Conservation (phyloP, 2,888 invertebrate genomes). For the Phaedon cochleariae region DNA sequence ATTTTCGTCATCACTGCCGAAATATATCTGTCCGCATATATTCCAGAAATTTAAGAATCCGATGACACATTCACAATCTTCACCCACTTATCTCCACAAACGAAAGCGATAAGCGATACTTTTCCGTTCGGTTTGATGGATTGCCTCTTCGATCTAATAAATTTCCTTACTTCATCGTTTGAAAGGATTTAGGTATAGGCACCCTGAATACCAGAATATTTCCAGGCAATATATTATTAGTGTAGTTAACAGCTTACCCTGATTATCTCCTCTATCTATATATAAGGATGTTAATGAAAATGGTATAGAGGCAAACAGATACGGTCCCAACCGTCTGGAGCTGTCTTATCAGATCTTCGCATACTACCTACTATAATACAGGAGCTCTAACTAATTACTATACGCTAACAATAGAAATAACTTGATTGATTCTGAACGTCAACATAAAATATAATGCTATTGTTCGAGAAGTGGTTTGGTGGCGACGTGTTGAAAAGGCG, state of each 20-base stretch:
- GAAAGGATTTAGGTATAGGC: not conserved
- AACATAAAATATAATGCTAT: slow-evolving; percentile 55
- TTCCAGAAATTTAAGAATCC: not conserved
- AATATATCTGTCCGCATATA: not conserved
- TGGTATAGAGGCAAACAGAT: not conserved
- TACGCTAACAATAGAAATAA: slow-evolving; percentile 40
- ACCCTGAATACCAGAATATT: no score
- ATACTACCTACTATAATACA: no score
- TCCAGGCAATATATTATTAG: not conserved
- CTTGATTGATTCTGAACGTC: slow-evolving; percentile 53
- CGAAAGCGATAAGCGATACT: slow-evolving; percentile 25
- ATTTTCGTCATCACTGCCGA: not conserved
- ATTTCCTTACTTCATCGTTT: not conserved
- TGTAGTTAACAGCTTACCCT: not conserved
- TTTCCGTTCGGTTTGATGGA: slow-evolving; percentile 21
- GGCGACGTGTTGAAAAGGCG: slow-evolving; percentile 51
- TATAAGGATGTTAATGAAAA: slow-evolving; percentile 2
- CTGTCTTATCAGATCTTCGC: slow-evolving; percentile 49
- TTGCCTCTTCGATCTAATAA: slow-evolving; percentile 20
- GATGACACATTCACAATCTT: slow-evolving; percentile 26
- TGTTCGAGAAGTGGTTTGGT: slow-evolving; percentile 45
- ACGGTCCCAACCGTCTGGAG: slow-evolving; percentile 19
- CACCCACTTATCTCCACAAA: slow-evolving; percentile 27
- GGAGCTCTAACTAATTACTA: slow-evolving; percentile 53
- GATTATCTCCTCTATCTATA: not conserved